Evolutionary conservation across 2,113 vertebrate species (phyloP).

Genomic region (Phrynosoma blainvillii): DNA sequence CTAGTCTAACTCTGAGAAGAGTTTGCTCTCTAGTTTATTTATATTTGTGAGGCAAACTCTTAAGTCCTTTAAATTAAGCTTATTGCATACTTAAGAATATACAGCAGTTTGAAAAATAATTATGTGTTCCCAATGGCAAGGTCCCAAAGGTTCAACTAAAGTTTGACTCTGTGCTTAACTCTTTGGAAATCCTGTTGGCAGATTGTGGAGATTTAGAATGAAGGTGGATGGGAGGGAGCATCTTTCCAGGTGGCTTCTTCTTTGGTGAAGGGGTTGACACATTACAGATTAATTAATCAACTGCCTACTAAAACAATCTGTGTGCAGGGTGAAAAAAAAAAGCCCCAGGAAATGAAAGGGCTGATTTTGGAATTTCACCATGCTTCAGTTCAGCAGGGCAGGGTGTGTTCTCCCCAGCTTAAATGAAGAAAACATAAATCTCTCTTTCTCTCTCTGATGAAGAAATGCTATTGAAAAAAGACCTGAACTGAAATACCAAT

Average conservation of each 20-base stretch:
- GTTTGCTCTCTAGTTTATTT: conserved; percentile 43
- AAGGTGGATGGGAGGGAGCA: conserved; percentile 49
- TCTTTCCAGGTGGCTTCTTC: conserved; percentile 68
- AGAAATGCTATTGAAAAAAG: conserved; percentile 69
- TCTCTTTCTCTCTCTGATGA: conserved; percentile 48
- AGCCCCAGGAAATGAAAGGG: conserved; percentile 60
- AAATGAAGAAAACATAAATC: conserved; percentile 71
- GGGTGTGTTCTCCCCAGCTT: conserved; percentile 68
- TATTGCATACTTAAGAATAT: conserved; percentile 38
- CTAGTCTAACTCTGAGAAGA: conserved; percentile 51
- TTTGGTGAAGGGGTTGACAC: conserved; percentile 61
- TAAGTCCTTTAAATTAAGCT: conserved; percentile 40
- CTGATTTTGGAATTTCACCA: conserved; percentile 66
- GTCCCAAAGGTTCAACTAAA: conserved; percentile 56
- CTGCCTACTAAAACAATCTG: conserved; percentile 62
- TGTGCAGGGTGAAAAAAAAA: conserved; percentile 61
- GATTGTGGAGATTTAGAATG: conserved; percentile 60
- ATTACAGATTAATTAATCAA: conserved; percentile 70
- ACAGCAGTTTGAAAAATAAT: conserved; percentile 51
- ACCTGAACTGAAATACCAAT: conserved; percentile 67
- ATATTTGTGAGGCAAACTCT: conserved; percentile 36
- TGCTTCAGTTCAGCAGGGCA: conserved; percentile 64
- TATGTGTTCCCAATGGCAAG: conserved; percentile 45
- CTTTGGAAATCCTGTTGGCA: conserved; percentile 63
- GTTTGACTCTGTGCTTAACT: conserved; percentile 43